Evolutionary conservation across 53 echinoderm and acorn worm genomes (phyloP).

Genomic region (Actinopyga echinites): DNA sequence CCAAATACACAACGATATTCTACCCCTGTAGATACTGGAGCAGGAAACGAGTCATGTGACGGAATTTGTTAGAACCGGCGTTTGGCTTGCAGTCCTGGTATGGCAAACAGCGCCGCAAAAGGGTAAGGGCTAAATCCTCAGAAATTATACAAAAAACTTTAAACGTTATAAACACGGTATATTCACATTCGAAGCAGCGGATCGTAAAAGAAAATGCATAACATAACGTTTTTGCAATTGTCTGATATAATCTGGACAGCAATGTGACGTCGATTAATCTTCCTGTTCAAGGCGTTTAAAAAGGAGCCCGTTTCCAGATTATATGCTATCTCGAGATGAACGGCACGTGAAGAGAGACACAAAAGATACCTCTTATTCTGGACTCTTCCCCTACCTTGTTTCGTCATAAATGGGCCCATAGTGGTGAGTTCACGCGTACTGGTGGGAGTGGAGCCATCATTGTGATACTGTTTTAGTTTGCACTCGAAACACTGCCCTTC

Average conservation of each 20-base stretch:
- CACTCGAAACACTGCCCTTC: background rate
- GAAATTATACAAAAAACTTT: too few species aligned
- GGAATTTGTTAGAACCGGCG: too few species aligned
- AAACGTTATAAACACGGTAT: too few species aligned
- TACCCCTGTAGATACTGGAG: too few species aligned
- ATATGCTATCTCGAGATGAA: background rate
- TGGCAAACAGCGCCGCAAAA: too few species aligned
- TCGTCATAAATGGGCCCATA: slow-evolving; percentile 42
- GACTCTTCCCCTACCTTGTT: slow-evolving; percentile 33
- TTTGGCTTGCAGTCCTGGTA: too few species aligned
- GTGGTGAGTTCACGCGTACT: background rate
- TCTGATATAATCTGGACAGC: slow-evolving; percentile 24
- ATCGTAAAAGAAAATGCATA: too few species aligned
- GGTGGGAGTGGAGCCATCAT: slow-evolving; percentile 36
- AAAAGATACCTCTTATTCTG: slow-evolving; percentile 28
- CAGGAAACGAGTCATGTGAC: too few species aligned
- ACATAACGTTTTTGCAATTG: slow-evolving; percentile 16
- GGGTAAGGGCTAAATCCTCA: too few species aligned
- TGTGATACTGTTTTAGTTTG: slow-evolving; percentile 5
- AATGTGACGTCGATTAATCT: slow-evolving; percentile 21
- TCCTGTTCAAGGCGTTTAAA: slow-evolving; percentile 21
- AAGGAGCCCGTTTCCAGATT: slow-evolving; percentile 1
- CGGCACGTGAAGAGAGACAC: slow-evolving; percentile 8
- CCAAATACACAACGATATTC: too few species aligned
- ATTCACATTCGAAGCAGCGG: too few species aligned